phyloP scores from a whole-genome alignment of 2,888 invertebrate species.

The Latheticus oryzae region DNA sequence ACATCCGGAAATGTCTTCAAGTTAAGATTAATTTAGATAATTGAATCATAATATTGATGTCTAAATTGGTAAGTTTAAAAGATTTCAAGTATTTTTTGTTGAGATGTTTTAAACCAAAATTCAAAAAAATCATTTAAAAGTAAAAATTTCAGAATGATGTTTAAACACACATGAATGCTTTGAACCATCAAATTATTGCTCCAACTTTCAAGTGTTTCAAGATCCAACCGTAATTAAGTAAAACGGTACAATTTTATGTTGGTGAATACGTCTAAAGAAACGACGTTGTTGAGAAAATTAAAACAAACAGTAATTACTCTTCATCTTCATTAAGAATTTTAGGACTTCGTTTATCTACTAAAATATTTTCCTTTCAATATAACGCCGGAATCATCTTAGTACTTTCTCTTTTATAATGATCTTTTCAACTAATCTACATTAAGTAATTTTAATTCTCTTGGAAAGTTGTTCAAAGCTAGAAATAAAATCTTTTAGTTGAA shows the following conservation, averaged over 20 bases:
- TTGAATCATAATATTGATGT: no score
- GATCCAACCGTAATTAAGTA: slow-evolving; percentile 15
- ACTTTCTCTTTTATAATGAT: slow-evolving; percentile 11
- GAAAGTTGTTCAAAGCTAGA: background rate
- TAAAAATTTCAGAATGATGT: no score
- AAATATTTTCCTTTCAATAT: slow-evolving; percentile 4
- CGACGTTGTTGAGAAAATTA: background rate
- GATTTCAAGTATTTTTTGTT: no score
- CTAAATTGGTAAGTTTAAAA: no score
- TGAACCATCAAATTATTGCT: slow-evolving; percentile 15
- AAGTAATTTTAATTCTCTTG: slow-evolving; percentile 5
- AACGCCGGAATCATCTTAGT: slow-evolving; percentile 11
- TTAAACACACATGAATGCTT: no score
- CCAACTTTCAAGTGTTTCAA: slow-evolving; percentile 8
- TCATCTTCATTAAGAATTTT: slow-evolving; percentile 14
- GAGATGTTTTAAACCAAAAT: no score
- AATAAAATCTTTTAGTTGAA: slow-evolving; percentile 1
- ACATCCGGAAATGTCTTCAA: no score
- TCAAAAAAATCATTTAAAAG: no score
- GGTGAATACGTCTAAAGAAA: background rate
- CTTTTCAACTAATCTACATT: slow-evolving; percentile 11
- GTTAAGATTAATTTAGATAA: no score
- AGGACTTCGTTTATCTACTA: slow-evolving; percentile 6
- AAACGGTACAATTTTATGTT: slow-evolving; percentile 10
- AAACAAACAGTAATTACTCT: slow-evolving; percentile 20